Evolutionary conservation across 2,113 vertebrate species (phyloP).

Genomic region (Esox niger): DNA sequence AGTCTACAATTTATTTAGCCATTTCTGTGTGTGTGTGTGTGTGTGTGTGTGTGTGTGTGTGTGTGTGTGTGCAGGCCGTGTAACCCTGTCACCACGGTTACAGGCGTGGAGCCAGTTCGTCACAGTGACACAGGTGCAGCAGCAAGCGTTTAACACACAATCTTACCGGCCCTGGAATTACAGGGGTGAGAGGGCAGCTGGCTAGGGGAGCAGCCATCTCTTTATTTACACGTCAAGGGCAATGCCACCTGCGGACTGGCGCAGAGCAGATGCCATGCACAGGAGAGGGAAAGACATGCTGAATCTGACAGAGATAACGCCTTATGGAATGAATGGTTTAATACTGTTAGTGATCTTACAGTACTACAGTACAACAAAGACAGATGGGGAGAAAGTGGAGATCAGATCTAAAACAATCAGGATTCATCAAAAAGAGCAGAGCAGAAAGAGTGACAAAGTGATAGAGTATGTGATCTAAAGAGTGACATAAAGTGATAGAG

Average conservation of each 20-base stretch:
- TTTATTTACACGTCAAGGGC: constrained; percentile 55
- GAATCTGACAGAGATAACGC: not conserved
- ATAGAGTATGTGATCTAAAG: no score
- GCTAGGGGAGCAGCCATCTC: constrained; percentile 46
- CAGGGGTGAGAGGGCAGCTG: constrained; percentile 57
- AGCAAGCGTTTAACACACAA: constrained; percentile 62
- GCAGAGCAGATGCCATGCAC: constrained; percentile 61
- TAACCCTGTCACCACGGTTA: constrained; percentile 9
- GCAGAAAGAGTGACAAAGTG: not conserved
- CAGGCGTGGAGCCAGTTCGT: constrained; percentile 43
- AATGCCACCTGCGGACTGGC: constrained; percentile 60
- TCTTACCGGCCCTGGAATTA: constrained; percentile 42
- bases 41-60: not conserved
- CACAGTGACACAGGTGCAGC: constrained; percentile 57
- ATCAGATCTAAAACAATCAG: not conserved
- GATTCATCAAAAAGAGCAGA: not conserved
- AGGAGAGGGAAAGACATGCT: constrained; percentile 20
- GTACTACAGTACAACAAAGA: no score
- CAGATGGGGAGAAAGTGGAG: not conserved
- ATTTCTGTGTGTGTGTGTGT: not conserved
- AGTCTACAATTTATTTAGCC: not conserved
- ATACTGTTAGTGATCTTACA: not conserved
- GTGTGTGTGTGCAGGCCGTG: constrained; percentile 26
- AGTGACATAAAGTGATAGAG: no score
- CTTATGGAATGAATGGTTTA: not conserved